Evolutionary conservation across 2,113 vertebrate species (phyloP).

Genomic region (Psittacus erithacus): DNA sequence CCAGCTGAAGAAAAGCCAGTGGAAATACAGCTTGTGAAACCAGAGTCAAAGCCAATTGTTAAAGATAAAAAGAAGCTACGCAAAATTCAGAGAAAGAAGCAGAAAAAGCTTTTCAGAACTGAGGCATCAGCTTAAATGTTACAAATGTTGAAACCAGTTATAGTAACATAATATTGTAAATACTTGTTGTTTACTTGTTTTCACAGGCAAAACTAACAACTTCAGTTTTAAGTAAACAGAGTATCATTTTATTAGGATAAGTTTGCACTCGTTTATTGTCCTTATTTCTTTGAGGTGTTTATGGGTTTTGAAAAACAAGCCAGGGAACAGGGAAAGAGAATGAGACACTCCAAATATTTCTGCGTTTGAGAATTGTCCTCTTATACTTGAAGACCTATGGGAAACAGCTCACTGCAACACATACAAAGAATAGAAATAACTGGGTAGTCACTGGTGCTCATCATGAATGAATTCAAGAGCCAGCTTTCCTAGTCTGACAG

Average conservation of each 20-base stretch:
- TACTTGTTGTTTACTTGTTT: not conserved
- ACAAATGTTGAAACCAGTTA: not conserved
- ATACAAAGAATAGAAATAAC: not conserved
- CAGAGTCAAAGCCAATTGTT: slow-evolving; percentile 74
- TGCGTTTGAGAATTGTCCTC: not conserved
- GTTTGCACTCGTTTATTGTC: not conserved
- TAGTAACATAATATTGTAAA: slow-evolving; percentile 47
- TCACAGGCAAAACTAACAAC: not conserved
- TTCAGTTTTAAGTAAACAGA: slow-evolving; percentile 35
- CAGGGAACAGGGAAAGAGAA: not conserved
- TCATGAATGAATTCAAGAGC: not conserved
- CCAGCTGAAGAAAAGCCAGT: slow-evolving; percentile 83
- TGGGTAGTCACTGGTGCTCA: not conserved
- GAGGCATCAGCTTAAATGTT: slow-evolving; percentile 48
- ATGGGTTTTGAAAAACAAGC: not conserved
- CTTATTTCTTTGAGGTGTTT: not conserved
- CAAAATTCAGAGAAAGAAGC: slow-evolving; percentile 85
- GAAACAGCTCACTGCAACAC: not conserved
- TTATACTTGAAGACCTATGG: not conserved
- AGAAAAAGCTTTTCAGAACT: slow-evolving; percentile 65
- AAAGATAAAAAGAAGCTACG: slow-evolving; percentile 85
- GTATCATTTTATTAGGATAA: not conserved
- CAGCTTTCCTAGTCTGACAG: not conserved
- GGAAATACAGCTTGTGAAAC: slow-evolving; percentile 80
- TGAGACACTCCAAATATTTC: not conserved